Percentiles rank a stretch among this genome's conserved stretches.
phyloP scores from a whole-genome alignment of 2,888 invertebrate species.

The Malthinus flaveolus region DNA sequence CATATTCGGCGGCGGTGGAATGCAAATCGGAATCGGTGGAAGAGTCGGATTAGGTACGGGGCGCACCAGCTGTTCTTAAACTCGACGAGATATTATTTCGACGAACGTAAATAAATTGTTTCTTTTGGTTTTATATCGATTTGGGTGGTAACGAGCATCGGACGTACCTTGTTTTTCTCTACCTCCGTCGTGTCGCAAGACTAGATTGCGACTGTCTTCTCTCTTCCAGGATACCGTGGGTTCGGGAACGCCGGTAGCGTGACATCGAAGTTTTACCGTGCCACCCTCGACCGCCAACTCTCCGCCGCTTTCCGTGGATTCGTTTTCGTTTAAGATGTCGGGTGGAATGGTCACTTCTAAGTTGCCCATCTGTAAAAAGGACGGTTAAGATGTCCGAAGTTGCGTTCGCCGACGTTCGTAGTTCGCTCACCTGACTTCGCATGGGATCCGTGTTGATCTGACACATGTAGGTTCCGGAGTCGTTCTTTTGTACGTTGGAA shows the following conservation, averaged over 20 bases:
- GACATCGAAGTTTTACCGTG: constrained; percentile 73
- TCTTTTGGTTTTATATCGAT: constrained; percentile 40
- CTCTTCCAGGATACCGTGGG: constrained; percentile 81
- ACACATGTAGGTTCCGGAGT: constrained; percentile 93
- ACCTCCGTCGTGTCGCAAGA: constrained; percentile 72
- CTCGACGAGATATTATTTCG: constrained; percentile 44
- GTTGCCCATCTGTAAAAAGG: constrained; percentile 74
- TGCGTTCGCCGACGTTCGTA: no score
- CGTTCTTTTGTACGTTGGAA: constrained; percentile 86
- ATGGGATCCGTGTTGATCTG: constrained; percentile 92
- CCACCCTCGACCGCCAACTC: constrained; percentile 82
- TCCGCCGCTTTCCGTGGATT: constrained; percentile 67
- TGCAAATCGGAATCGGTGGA: constrained; percentile 46
- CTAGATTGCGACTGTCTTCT: constrained; percentile 76
- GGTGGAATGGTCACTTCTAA: constrained; percentile 87
- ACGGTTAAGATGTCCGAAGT: no score
- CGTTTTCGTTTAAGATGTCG: constrained; percentile 80
- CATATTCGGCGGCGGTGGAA: constrained; percentile 46
- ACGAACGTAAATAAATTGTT: constrained; percentile 43
- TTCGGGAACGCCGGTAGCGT: constrained; percentile 79
- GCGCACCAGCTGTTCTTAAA: constrained; percentile 45
- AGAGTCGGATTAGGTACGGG: constrained; percentile 44
- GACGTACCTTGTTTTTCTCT: constrained; percentile 72
- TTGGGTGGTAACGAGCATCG: constrained; percentile 27
- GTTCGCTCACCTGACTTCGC: constrained; percentile 84